Evolutionary conservation across 2,888 invertebrate species (phyloP).

Genomic region (Ctenicera cuprea): DNA sequence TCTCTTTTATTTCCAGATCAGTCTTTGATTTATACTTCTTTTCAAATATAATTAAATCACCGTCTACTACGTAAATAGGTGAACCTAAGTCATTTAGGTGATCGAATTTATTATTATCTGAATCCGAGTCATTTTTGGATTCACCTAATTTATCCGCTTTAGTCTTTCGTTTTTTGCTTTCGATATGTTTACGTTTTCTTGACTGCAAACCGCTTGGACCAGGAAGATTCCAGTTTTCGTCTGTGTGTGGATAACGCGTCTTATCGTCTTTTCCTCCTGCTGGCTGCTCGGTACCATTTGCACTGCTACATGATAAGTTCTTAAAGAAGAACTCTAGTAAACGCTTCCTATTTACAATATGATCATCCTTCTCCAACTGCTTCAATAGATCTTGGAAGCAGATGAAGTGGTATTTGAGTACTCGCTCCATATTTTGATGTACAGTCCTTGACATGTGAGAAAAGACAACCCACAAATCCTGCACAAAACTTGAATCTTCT

Average conservation of each 20-base stretch:
- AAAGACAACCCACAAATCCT: not conserved
- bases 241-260: not conserved
- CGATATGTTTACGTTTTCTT: not conserved
- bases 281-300: not conserved
- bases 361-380: not conserved
- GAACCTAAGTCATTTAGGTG: too few species aligned
- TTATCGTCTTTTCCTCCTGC: not conserved
- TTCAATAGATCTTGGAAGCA: conserved; percentile 27
- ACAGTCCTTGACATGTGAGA: conserved; percentile 2
- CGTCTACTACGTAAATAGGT: too few species aligned
- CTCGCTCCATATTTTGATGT: conserved; percentile 5
- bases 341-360: not conserved
- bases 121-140: not conserved
- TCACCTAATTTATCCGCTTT: not conserved
- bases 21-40: too few species aligned
- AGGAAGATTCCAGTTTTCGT: conserved; percentile 28
- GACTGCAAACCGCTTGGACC: conserved; percentile 34
- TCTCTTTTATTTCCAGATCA: too few species aligned
- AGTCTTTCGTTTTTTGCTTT: not conserved
- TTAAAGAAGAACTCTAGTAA: conserved; percentile 16
- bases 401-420: conserved; percentile 19
- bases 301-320: conserved; percentile 16
- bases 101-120: too few species aligned
- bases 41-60: too few species aligned
- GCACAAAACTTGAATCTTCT: conserved; percentile 19